Conservation (phyloP, 2,797 vertebrate species). For the Mycteria americana region DNA sequence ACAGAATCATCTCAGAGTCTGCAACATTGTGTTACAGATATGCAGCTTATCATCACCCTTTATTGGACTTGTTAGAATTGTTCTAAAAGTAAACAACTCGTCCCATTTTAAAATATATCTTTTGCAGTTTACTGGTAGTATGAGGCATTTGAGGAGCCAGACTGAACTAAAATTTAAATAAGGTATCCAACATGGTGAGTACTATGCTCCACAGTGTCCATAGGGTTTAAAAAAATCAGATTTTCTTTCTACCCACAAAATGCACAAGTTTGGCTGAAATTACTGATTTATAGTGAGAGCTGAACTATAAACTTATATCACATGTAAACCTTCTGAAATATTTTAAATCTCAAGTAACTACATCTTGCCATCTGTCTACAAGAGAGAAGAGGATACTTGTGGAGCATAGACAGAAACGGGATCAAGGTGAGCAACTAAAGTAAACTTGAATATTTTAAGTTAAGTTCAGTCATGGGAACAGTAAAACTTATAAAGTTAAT, state of each 20-base stretch:
- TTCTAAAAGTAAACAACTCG: background rate
- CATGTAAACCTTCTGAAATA: background rate
- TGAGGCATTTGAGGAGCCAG: background rate
- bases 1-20: background rate
- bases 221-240: background rate
- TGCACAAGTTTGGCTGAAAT: background rate
- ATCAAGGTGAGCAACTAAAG: slow-evolving; percentile 51
- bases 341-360: background rate
- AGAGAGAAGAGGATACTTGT: slow-evolving; percentile 26
- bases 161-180: background rate
- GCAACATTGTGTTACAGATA: background rate
- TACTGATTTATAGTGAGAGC: background rate
- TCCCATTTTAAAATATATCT: background rate
- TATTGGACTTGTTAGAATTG: background rate
- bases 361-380: background rate
- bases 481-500: slow-evolving; percentile 79
- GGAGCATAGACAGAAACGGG: background rate
- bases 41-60: background rate
- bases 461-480: slow-evolving; percentile 74
- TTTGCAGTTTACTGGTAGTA: background rate
- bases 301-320: background rate
- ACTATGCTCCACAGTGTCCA: background rate
- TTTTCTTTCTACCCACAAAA: background rate
- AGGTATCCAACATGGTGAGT: background rate
- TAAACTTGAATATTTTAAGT: slow-evolving; percentile 64